Conservation (phyloP, 2,113 vertebrate species). For the Oncorhynchus mykiss region DNA sequence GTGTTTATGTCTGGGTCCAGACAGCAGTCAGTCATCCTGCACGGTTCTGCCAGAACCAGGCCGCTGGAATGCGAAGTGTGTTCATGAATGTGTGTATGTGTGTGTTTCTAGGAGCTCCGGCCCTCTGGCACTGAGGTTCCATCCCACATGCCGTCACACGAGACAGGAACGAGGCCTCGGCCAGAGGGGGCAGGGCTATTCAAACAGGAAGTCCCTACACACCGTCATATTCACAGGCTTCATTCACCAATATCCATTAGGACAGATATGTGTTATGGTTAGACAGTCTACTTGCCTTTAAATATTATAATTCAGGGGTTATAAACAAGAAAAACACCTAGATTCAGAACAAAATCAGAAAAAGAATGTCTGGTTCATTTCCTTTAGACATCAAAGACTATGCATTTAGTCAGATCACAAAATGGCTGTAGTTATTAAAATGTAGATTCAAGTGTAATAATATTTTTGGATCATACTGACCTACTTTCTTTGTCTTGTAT, state of each 20-base stretch:
- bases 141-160: conserved; percentile 62
- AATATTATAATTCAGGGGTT: no score
- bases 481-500: no score
- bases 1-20: not conserved
- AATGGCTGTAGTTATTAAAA: no score
- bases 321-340: no score
- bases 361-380: not conserved
- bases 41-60: conserved; percentile 16
- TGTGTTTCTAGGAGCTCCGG: conserved; percentile 28
- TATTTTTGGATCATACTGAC: no score
- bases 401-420: no score
- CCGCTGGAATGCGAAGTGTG: conserved; percentile 26
- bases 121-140: conserved; percentile 25
- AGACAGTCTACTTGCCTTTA: not conserved
- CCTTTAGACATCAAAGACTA: not conserved
- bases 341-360: not conserved
- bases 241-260: conserved; percentile 33
- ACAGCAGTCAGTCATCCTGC: conserved; percentile 29
- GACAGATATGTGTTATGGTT: not conserved
- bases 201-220: conserved; percentile 49
- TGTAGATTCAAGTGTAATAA: no score
- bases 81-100: not conserved
- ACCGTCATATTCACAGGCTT: conserved; percentile 3
- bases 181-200: conserved; percentile 47
- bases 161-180: conserved; percentile 49